Evolutionary conservation across 1,140 invertebrate species (phyloP), one percentile per base, ranked within the genome.

Genomic region (Vanessa atalanta): DNA sequence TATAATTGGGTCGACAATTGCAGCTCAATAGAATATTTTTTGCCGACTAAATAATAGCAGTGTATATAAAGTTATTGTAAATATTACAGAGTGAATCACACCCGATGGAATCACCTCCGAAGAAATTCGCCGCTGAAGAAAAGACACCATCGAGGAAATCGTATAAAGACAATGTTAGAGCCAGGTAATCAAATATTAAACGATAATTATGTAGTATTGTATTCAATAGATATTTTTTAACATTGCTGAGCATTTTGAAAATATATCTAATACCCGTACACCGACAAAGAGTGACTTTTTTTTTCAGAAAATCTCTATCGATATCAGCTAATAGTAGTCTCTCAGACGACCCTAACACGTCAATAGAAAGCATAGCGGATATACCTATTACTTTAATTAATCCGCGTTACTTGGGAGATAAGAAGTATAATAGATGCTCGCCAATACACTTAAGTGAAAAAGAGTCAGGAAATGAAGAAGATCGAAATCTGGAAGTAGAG

Each of bases 301-400:
- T 12, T 65, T 81, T 0, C 80, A 92, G 90, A 47, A 84, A 80
- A 37, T 90, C 90, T 0, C 77, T 91, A 2, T 92, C 90, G 8
- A 82, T 91, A 82, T 92, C 89, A 16, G 84, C 82, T 0, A 91
- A 92, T 66, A 92, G 90, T 66, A 92, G 89, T 65, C 77, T 91
- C 15, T 89, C 90, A 0, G 90, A 91, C 13, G 90, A 92, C 53
- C 88, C 89, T 0, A 92, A 88, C 79, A 86, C 89, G 0, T 91
- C 89, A 0, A 81, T 92, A 66, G 90, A 92, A 57, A 92, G 90
- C 64, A 91, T 92, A 37, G 90, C 89, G 0, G 90, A 92, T 60
- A 88, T 92, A 16, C 85, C 90, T 0, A 69, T 92, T 0, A 91
- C 90, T 0, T 75, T 92, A 0, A 83, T 92, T 64, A 91, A 90